Base-by-base conservation (phyloP, 2,888 invertebrate genomes). In the Pherbina coryleti region DNA sequence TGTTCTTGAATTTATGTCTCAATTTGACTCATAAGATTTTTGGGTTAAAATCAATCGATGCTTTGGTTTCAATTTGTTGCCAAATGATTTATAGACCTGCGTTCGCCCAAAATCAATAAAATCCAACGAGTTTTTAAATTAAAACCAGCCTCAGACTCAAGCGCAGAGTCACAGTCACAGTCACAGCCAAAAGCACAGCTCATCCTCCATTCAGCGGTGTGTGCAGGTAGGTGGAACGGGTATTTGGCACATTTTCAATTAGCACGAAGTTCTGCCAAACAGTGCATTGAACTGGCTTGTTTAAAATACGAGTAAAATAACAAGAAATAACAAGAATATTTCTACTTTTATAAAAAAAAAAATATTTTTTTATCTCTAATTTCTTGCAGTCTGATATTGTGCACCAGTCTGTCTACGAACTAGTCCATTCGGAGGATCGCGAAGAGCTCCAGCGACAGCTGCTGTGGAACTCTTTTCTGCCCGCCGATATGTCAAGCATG, bases 381-480 rank as follows among this genome's bases (percentile, higher is more conserved):
- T 78, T 84, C 83, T 93, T 94, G 49, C 92, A 99, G 98, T 99
- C 99, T 84, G 99, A 99, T 90, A 98, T 99, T 86, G 98, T 99
- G 79, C 99, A 99, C 90, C 99, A 99, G 90, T 98, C 98, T 82
- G 98, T 99, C 75, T 98, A 98, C 92, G 99, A 99, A 91, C 91
- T 99, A 89, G 98, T 99, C 80, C 99, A 99, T 91, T 98, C 98
- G 3, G 99, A 99, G 91, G 99, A 99, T 89, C 92, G 99, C 3
- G 99, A 99, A 89, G 99, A 99, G 90, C 92, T 99, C 78, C 98
- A 98, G 88, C 91, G 97, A 75, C 98, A 98, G 90, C 91, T 99
- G 84, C 93, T 97, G 90, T 97, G 97, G 97, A 97, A 97, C 91
- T 96, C 97, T 66, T 97, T 97, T 90, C 92, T 97, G 82, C 96